Conservation (phyloP, 2,888 invertebrate species). For the Leucoptera coffeella region DNA sequence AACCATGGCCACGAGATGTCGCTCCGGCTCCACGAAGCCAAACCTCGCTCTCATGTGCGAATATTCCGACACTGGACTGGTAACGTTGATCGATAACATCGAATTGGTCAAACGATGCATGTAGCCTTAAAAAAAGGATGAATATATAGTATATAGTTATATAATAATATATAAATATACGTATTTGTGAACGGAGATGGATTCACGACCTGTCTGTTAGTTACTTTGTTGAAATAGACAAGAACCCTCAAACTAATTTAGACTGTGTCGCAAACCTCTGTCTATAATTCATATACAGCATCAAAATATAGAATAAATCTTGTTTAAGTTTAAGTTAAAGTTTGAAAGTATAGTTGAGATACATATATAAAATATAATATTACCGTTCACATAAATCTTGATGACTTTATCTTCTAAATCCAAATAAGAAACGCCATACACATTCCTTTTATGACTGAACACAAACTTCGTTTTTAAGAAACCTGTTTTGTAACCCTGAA, state of each 20-base stretch:
- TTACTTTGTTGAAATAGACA: no score
- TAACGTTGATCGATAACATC: conserved; percentile 68
- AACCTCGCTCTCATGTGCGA: conserved; percentile 60
- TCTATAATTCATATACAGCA: no score
- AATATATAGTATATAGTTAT: neutral
- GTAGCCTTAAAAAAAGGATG: conserved; percentile 54
- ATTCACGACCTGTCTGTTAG: no score
- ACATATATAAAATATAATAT: no score
- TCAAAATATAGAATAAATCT: conserved; percentile 1
- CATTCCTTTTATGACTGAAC: conserved; percentile 56
- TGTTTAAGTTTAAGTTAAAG: no score
- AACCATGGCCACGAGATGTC: conserved; percentile 68
- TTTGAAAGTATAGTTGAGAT: no score
- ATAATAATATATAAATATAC: neutral
- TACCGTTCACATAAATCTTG: conserved; percentile 59
- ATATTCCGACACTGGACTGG: conserved; percentile 65
- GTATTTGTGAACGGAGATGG: no score
- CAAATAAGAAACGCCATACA: conserved; percentile 63
- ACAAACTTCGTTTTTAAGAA: conserved; percentile 61
- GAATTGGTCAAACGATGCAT: conserved; percentile 68
- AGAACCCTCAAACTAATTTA: no score
- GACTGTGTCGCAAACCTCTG: no score
- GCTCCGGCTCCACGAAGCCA: conserved; percentile 63
- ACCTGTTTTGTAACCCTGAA: conserved; percentile 64
- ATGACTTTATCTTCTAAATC: conserved; percentile 66